phyloP scores from a whole-genome alignment of 2,113 vertebrate species.

The Hassar affinis region DNA sequence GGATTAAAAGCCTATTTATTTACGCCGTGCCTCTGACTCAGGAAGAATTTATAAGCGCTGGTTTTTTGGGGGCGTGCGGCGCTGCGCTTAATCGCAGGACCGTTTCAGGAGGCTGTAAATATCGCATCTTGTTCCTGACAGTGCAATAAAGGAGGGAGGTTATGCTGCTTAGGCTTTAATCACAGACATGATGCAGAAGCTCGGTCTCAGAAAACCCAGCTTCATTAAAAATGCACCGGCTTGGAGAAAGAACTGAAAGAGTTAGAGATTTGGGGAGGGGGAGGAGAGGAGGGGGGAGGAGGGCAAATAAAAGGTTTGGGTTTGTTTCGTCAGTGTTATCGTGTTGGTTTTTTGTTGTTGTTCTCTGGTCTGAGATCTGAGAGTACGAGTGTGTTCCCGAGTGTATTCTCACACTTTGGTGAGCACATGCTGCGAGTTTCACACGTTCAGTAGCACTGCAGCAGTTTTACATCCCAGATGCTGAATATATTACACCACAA shows the following conservation, averaged over 20 bases:
- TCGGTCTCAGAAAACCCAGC: not conserved
- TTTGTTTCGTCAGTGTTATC: not conserved
- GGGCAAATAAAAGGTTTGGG: too few species aligned
- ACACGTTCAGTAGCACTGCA: conserved; percentile 5
- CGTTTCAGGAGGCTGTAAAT: not conserved
- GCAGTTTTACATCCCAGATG: not conserved
- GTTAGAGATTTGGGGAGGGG: too few species aligned
- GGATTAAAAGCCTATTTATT: conserved; percentile 21
- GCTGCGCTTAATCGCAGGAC: not conserved
- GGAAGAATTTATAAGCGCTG: not conserved
- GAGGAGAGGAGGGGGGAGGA: too few species aligned
- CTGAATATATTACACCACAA: not conserved
- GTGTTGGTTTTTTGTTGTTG: not conserved
- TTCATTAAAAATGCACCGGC: conserved; percentile 47
- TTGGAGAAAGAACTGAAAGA: not conserved
- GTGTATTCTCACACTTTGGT: not conserved
- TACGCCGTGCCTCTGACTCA: not conserved
- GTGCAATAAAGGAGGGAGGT: conserved; percentile 17
- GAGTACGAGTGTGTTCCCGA: too few species aligned
- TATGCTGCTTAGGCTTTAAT: conserved; percentile 6
- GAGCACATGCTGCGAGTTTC: conserved; percentile 26
- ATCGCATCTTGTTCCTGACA: not conserved
- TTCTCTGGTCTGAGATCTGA: not conserved
- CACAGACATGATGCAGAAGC: not conserved
- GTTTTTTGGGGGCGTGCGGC: not conserved